These are phyloP conservation scores for Spilogale gracilis DNA, from an alignment of 2,113 vertebrate species.

Conservation along the genomic window DNA sequence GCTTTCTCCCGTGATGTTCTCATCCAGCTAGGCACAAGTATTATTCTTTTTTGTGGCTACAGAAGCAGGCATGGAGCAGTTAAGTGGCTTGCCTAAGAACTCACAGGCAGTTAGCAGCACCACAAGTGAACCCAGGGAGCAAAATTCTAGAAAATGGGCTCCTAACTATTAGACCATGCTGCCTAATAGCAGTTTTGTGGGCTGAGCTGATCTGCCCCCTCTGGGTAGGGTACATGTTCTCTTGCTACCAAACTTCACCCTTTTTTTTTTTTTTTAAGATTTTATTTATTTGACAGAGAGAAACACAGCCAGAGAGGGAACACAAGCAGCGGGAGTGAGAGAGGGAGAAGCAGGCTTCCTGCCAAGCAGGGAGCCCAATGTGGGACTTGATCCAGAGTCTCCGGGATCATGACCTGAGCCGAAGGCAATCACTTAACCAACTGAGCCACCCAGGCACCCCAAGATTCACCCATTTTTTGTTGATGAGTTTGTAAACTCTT, in stretches of 20 bases:
- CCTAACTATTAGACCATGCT: background rate
- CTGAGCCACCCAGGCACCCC: too few relatives aligned
- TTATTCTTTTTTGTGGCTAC: background rate
- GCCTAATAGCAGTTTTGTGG: background rate
- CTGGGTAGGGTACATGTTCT: background rate
- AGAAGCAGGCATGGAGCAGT: background rate
- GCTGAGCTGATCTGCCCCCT: background rate
- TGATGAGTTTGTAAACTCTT: background rate
- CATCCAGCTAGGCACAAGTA: too few relatives aligned
- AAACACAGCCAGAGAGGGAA: too few relatives aligned
- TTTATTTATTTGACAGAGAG: too few relatives aligned
- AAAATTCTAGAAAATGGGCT: background rate
- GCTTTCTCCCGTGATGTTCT: background rate
- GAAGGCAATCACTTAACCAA: too few relatives aligned
- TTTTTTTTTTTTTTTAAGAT: too few relatives aligned
- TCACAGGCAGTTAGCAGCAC: background rate
- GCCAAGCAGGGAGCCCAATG: too few relatives aligned
- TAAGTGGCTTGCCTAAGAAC: conserved; percentile 5
- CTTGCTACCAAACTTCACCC: background rate
- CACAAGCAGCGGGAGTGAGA: too few relatives aligned
- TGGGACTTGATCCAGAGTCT: too few relatives aligned
- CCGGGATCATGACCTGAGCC: too few relatives aligned
- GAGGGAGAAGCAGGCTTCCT: too few relatives aligned
- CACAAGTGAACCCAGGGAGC: background rate
- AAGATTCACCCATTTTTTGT: background rate